A percentile compares a stretch with the other conserved stretches of the same genome.
These are phyloP conservation scores for Pelecanus crispus DNA, from an alignment of 2,113 vertebrate genomes.

Conservation along the genomic window DNA sequence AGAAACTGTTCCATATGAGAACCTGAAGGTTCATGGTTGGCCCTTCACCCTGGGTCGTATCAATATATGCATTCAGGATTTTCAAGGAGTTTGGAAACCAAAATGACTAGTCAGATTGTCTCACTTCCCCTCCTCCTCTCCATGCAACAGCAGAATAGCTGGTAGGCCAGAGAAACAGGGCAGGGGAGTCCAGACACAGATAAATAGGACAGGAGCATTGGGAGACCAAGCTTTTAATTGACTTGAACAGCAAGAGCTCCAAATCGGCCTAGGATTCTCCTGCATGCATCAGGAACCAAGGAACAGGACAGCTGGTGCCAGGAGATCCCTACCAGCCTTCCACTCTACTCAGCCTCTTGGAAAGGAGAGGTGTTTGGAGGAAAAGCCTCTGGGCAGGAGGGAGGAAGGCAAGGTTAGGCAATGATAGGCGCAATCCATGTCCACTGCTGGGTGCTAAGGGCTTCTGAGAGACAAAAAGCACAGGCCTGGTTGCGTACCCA, in stretches of 20 bases:
- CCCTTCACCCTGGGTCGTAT: background rate
- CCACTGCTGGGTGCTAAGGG: background rate
- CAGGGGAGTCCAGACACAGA: background rate
- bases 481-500: background rate
- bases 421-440: background rate
- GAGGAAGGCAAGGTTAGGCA: background rate
- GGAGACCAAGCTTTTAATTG: background rate
- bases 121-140: background rate
- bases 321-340: background rate
- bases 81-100: background rate
- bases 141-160: background rate
- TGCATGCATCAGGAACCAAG: background rate
- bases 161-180: background rate
- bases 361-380: background rate
- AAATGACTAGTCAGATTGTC: background rate
- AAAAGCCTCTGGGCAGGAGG: background rate
- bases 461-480: background rate
- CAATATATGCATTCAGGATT: background rate
- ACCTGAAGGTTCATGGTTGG: background rate
- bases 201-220: conserved; percentile 26
- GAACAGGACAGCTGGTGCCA: background rate
- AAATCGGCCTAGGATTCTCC: background rate
- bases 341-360: background rate
- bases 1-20: background rate
- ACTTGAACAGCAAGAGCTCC: background rate